Percentiles rank a stretch among this genome's conserved stretches.
phyloP scores from a whole-genome alignment of 2,113 vertebrate genomes.

The Tylochromis polylepis region DNA sequence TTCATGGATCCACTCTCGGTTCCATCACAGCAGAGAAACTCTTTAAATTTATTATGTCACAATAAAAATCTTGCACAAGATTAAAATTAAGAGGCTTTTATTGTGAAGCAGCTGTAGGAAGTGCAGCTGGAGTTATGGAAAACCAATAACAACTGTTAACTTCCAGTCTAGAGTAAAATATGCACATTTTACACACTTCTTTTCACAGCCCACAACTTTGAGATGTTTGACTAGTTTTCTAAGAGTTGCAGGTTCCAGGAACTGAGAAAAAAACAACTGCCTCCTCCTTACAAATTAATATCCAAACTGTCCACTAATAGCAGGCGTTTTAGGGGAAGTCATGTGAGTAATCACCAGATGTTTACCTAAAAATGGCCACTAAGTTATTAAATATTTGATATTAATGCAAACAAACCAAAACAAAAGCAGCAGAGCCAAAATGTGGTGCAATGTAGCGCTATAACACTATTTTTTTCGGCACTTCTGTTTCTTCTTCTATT shows the following conservation, averaged over 20 bases:
- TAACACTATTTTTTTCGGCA: too few species aligned
- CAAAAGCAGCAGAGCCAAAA: neutral
- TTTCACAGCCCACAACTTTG: neutral
- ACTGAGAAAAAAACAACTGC: neutral
- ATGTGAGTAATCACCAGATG: neutral
- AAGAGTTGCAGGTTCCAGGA: neutral
- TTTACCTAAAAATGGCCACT: neutral
- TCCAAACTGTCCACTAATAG: neutral
- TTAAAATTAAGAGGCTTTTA: neutral
- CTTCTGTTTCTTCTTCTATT: neutral
- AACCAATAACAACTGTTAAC: neutral
- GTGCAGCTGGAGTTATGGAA: neutral
- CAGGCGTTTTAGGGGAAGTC: neutral
- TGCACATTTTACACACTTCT: neutral
- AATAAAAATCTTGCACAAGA: neutral
- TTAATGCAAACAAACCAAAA: neutral
- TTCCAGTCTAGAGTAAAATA: neutral
- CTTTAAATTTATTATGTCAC: neutral
- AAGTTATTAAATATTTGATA: neutral
- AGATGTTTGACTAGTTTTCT: neutral
- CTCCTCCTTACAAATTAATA: neutral
- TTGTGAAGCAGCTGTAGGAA: neutral
- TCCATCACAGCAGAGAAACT: neutral
- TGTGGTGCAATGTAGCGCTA: neutral
- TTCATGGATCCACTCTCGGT: neutral